Evolutionary conservation across 2,113 vertebrate genomes (phyloP).

Genomic region (Psittacula cyanocephala): DNA sequence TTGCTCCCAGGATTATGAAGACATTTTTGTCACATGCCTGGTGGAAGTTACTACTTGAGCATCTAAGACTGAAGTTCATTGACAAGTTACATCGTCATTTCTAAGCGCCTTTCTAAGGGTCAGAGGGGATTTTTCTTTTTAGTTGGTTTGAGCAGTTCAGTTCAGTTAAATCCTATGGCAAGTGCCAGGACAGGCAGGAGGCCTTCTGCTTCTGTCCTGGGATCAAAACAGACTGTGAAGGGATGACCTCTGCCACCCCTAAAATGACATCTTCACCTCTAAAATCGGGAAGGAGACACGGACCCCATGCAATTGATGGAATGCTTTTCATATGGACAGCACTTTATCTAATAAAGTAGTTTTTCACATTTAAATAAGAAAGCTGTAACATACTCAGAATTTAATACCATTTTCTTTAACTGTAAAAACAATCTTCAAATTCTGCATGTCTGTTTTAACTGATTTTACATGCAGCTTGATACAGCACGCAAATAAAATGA

Average conservation of each 20-base stretch:
- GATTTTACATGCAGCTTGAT: neutral
- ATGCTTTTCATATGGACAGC: too few species aligned
- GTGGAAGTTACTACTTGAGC: neutral
- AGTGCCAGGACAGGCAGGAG: neutral
- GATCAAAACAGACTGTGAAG: neutral
- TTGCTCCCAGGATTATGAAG: neutral
- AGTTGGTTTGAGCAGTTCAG: too few species aligned
- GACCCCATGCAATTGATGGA: neutral
- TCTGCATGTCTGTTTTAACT: neutral
- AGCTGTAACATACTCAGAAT: neutral
- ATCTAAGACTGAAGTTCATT: neutral
- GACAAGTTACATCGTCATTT: neutral
- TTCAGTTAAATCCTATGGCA: rapidly evolving
- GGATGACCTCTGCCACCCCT: neutral
- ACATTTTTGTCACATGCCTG: neutral
- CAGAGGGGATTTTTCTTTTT: neutral
- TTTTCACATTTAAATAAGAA: neutral
- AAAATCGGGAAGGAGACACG: neutral
- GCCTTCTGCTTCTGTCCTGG: neutral
- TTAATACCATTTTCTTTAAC: neutral
- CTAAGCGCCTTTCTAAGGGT: neutral
- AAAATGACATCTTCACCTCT: neutral
- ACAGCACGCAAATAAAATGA: neutral
- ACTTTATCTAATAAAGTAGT: neutral
- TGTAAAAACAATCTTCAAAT: neutral